Conservation (phyloP, 2,888 invertebrate genomes). For the Caenorhabditis japonica region DNA sequence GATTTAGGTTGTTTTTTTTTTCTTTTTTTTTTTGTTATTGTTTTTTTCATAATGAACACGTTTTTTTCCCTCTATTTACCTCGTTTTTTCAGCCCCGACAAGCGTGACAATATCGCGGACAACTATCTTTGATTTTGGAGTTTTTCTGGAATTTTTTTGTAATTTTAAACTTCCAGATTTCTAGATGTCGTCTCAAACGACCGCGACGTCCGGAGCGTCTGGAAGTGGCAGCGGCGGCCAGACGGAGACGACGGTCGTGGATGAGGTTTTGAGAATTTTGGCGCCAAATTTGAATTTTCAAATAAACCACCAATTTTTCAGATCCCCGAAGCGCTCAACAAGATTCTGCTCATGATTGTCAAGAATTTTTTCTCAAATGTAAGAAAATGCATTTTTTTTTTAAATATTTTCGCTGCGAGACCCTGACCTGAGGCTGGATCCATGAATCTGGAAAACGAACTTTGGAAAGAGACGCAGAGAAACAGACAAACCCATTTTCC, state of each 20-base stretch:
- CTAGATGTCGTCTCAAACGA: constrained; percentile 32
- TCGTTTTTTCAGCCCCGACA: no score
- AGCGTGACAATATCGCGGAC: background rate
- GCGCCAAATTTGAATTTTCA: no score
- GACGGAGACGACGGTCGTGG: constrained; percentile 54
- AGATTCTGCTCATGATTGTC: constrained; percentile 59
- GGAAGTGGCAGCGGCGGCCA: background rate
- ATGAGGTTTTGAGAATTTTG: constrained; percentile 28
- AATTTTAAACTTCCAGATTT: constrained; percentile 3
- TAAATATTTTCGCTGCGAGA: no score
- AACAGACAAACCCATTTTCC: no score
- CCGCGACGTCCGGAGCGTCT: constrained; percentile 11
- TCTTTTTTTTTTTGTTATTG: constrained; percentile 4
- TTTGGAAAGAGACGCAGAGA: no score
- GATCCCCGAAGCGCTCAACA: constrained; percentile 59
- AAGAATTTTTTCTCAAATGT: constrained; percentile 65
- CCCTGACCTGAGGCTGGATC: no score
- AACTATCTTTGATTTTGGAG: no score
- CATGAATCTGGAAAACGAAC: no score
- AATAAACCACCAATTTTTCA: no score
- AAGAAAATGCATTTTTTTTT: no score
- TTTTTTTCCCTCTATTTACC: background rate
- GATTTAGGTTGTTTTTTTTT: background rate
- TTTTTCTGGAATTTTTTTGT: constrained; percentile 3
- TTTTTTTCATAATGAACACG: background rate